Evolutionary conservation across 2,113 vertebrate genomes (phyloP).

Genomic region (Erpornis zantholeuca): DNA sequence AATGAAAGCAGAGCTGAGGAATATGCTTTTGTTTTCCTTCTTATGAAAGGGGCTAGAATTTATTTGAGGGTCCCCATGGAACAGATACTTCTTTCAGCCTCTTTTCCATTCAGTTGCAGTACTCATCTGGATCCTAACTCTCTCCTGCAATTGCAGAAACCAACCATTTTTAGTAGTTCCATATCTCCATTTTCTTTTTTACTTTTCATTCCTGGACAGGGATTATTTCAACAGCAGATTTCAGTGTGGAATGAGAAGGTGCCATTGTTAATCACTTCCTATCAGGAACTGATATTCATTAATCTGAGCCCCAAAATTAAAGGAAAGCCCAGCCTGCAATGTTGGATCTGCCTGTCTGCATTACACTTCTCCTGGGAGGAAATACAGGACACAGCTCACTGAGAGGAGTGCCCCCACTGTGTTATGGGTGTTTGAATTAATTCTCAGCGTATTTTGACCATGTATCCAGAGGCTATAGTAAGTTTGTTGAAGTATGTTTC

Average conservation of each 20-base stretch:
- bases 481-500: background rate
- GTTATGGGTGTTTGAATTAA: background rate
- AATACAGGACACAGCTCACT: background rate
- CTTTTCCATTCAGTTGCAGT: background rate
- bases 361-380: background rate
- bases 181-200: background rate
- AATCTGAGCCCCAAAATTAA: background rate
- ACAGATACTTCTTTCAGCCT: background rate
- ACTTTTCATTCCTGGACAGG: background rate
- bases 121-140: background rate
- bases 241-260: background rate
- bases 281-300: background rate
- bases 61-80: background rate
- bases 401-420: background rate
- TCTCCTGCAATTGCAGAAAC: background rate
- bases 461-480: background rate
- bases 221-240: background rate
- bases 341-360: background rate
- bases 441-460: background rate
- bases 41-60: background rate
- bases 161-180: background rate
- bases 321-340: background rate
- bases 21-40: background rate
- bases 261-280: background rate
- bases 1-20: background rate